Conservation (phyloP, 2,888 invertebrate species). For the Pachycephus smyrnensis region DNA sequence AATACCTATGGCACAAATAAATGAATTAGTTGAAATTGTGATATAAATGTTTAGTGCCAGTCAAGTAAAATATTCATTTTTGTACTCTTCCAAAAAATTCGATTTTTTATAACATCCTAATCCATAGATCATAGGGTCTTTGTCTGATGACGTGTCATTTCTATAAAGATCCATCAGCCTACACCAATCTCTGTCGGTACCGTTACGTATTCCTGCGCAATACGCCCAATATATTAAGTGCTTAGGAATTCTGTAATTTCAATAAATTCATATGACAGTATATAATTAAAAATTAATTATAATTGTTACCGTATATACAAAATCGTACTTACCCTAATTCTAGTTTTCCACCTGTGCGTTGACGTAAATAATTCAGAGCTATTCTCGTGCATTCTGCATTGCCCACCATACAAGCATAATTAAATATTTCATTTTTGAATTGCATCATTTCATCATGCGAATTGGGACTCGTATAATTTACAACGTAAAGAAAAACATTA, state of each 20-base stretch:
- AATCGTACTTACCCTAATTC: conserved; percentile 16
- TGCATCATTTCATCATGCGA: conserved; percentile 47
- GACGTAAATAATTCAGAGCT: neutral
- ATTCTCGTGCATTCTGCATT: conserved; percentile 47
- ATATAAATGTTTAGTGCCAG: neutral
- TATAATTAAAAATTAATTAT: neutral
- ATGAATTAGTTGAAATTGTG: neutral
- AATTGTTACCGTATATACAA: neutral
- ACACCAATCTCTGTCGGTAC: conserved; percentile 76
- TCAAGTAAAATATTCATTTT: neutral
- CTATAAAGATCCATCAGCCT: conserved; percentile 72
- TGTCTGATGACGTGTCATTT: conserved; percentile 68
- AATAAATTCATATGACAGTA: neutral
- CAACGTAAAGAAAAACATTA: conserved; percentile 46
- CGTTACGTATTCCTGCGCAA: conserved; percentile 75
- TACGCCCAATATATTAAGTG: conserved; percentile 75
- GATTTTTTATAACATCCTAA: conserved; percentile 66
- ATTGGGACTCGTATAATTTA: conserved; percentile 38
- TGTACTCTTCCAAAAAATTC: conserved; percentile 60
- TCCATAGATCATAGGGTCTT: conserved; percentile 70
- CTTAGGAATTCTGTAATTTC: conserved; percentile 70
- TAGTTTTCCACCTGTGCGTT: conserved; percentile 14
- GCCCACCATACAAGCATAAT: conserved; percentile 58
- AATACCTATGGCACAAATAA: neutral
- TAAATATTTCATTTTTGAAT: conserved; percentile 48